Conservation (phyloP, 2,113 vertebrate genomes). For the Zapus hudsonius region DNA sequence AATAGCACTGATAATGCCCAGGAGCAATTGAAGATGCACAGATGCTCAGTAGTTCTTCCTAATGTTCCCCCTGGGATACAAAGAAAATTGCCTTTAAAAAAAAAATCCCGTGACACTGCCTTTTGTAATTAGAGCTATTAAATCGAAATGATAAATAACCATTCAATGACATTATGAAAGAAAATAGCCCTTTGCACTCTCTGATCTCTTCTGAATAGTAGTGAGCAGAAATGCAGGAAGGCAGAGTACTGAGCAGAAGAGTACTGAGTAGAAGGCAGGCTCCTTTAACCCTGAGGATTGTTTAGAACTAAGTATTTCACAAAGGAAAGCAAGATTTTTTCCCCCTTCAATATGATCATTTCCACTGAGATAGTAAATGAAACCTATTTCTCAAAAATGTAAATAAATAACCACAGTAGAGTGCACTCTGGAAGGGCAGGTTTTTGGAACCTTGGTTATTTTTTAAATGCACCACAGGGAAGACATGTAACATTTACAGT, state of each 20-base stretch:
- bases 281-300: slow-evolving; percentile 21
- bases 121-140: slow-evolving; percentile 78
- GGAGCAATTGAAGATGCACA: slow-evolving; percentile 65
- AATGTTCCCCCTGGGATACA: slow-evolving; percentile 56
- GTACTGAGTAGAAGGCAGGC: background rate
- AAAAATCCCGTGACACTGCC: slow-evolving; percentile 51
- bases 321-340: slow-evolving; percentile 20
- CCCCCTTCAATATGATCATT: background rate
- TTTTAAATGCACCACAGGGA: slow-evolving; percentile 30
- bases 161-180: slow-evolving; percentile 35
- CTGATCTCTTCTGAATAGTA: slow-evolving; percentile 31
- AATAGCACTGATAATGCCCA: slow-evolving; percentile 20
- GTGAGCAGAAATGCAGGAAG: no score
- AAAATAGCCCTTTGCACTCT: slow-evolving; percentile 60
- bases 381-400: background rate
- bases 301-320: slow-evolving; percentile 58
- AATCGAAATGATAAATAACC: slow-evolving; percentile 76
- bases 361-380: slow-evolving; percentile 60
- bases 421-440: background rate
- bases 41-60: slow-evolving; percentile 73
- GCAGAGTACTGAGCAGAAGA: slow-evolving; percentile 15
- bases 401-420: slow-evolving; percentile 22
- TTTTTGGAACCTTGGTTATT: background rate
- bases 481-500: background rate
- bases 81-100: slow-evolving; percentile 71